phyloP scores from a whole-genome alignment of 2,113 vertebrate species.

The Gymnocephalus cernua region DNA sequence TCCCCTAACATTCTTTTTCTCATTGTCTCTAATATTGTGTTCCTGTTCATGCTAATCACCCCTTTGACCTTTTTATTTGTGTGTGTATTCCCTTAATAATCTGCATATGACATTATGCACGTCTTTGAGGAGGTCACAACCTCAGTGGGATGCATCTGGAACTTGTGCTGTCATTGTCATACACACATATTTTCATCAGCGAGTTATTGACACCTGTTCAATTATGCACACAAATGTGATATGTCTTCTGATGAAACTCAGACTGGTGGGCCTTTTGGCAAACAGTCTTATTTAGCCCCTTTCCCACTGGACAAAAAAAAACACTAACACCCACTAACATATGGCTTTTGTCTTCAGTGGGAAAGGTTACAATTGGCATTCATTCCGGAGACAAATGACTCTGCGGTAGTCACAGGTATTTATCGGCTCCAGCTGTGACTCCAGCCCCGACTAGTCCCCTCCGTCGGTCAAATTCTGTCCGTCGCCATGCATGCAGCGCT shows the following conservation, averaged over 20 bases:
- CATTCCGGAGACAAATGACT: no score
- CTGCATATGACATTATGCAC: background rate
- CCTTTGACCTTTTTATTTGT: background rate
- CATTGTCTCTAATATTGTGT: background rate
- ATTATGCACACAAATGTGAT: background rate
- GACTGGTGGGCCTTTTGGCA: background rate
- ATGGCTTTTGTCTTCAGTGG: no score
- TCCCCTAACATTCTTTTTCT: background rate
- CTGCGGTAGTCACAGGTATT: no score
- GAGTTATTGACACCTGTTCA: background rate
- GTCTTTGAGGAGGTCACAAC: background rate
- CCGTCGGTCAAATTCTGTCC: no score
- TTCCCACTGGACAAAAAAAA: no score
- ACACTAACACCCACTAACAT: no score
- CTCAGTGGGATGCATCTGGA: background rate
- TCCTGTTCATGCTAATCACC: slow-evolving; percentile 2
- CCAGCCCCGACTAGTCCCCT: no score
- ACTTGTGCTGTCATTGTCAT: background rate
- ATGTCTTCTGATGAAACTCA: background rate
- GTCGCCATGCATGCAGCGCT: no score
- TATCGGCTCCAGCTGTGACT: no score
- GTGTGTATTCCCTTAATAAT: background rate
- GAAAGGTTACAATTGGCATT: no score
- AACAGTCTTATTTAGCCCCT: background rate
- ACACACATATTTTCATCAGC: background rate